Percentiles rank a stretch among this genome's conserved stretches.
Evolutionary conservation across 2,113 vertebrate species (phyloP).

Genomic region (Raja brachyura): DNA sequence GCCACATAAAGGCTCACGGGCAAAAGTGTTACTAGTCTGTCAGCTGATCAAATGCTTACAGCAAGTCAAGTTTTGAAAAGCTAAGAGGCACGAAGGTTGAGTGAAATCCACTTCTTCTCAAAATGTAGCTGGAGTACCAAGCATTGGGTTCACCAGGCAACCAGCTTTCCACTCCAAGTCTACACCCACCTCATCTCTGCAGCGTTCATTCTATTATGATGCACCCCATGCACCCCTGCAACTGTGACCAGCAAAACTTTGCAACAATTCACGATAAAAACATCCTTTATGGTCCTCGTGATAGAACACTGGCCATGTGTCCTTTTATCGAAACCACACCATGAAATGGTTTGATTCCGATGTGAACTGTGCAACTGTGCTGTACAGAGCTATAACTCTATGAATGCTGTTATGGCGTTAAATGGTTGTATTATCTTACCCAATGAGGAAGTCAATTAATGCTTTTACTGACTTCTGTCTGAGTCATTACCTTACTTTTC

Average conservation of each 20-base stretch:
- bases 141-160: background rate
- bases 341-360: background rate
- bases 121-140: background rate
- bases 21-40: background rate
- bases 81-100: background rate
- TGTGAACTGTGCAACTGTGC: background rate
- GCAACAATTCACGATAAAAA: background rate
- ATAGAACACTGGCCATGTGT: background rate
- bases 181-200: background rate
- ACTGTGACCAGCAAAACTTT: background rate
- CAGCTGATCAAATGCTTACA: background rate
- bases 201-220: background rate
- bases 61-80: background rate
- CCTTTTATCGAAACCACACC: background rate
- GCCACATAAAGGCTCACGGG: background rate
- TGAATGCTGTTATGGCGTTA: background rate
- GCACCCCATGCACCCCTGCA: background rate
- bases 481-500: background rate
- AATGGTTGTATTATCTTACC: background rate
- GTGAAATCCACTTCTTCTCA: background rate
- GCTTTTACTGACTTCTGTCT: background rate
- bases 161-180: background rate
- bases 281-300: background rate
- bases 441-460: background rate
- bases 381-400: no score